Evolutionary conservation across 2,113 vertebrate species (phyloP).

Genomic region (Prochilodus magdalenae): DNA sequence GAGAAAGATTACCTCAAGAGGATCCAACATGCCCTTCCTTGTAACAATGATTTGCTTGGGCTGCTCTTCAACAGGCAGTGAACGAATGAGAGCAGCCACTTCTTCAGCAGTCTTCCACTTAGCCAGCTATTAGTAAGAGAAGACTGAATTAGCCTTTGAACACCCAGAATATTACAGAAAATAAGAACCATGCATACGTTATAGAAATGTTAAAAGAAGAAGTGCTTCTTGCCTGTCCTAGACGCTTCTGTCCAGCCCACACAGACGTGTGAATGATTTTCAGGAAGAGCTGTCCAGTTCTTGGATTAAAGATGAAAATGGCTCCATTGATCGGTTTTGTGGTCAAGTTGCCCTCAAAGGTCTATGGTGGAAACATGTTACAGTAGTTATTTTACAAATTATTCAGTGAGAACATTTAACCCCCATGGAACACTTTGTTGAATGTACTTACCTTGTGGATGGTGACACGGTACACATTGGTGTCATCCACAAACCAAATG

Average conservation of each 20-base stretch:
- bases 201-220: neutral
- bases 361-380: constrained; percentile 70
- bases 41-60: constrained; percentile 99
- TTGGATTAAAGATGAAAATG: constrained; percentile 99
- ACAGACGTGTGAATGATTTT: constrained; percentile 99
- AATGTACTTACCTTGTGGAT: constrained; percentile 90
- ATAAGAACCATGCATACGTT: neutral
- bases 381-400: neutral
- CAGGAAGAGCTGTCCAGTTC: constrained; percentile 97
- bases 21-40: constrained; percentile 98
- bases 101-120: constrained; percentile 99
- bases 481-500: constrained; percentile 99
- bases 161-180: neutral
- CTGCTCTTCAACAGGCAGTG: constrained; percentile 97
- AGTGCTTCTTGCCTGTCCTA: constrained; percentile 86
- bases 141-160: neutral
- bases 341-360: constrained; percentile 98
- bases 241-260: constrained; percentile 98
- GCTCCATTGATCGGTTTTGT: constrained; percentile 99
- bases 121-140: constrained; percentile 82
- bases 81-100: constrained; percentile 96
- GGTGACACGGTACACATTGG: constrained; percentile 97
- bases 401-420: neutral
- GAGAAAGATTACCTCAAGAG: constrained; percentile 86
- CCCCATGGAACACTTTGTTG: too few species aligned